Evolutionary conservation across 2,888 invertebrate genomes (phyloP), one percentile per base, ranked within the genome.

Genomic region (Argyra leucocephala): DNA sequence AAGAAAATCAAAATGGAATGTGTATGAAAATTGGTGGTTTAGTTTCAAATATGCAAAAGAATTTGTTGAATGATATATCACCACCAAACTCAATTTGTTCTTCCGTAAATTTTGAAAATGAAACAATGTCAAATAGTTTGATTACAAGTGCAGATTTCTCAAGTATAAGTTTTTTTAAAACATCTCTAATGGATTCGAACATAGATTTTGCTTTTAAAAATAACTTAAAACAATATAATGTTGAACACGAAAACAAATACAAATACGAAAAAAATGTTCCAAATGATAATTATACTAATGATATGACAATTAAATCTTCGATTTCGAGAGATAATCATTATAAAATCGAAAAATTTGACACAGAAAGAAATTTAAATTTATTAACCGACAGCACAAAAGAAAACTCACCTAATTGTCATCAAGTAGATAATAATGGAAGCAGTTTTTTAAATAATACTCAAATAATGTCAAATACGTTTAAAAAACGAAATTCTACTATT

Each of bases 81-180:
- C 79, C 80, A 5, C 79, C 80, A 61, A 73, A 75, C 7, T 79
- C 78, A 62, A 76, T 78, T 64, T 76, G 74, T 66, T 76, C 77
- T 62, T 78, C 79, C 7, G 73, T 76, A 73, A 74, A 74, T 36
- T 72, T 75, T 63, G 76, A 75, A 61, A 71, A 74, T 64, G 76
- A 75, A 12, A 74, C 74, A 59, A 78, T 79, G 77, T 75, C 74
- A 65, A 76, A 72, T 66, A 80, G 79, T 22, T 72, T 80, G 6
- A 78, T 80, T 36, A 79, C 77, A 36, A 80, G 79, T 24, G 78
- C 77, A 7, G 80, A 80, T 67, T 80, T 80, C 66, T 74, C 75
- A 57, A 48, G 18, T n/a, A 48, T 48, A 48, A 48, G 48, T 48
- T 65, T 63, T 59, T 65, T 65, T 31, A 63, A 62, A 57, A 62